Evolutionary conservation across 2,888 invertebrate species (phyloP), one percentile per base, ranked within the genome.

Genomic region (Scaptomyza parva): DNA sequence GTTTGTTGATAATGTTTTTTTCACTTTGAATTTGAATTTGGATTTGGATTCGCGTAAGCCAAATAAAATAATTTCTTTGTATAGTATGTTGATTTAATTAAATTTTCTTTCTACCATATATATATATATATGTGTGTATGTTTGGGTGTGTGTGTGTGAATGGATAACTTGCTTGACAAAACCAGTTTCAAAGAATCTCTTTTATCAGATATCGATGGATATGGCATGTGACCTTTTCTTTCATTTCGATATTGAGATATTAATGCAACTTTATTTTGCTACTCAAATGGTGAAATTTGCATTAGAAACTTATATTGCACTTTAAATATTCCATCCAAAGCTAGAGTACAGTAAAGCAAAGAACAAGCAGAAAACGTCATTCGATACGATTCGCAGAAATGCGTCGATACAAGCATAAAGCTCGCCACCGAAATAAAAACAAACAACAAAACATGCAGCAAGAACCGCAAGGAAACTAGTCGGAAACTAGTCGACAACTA

Each of bases 21-120:
- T 57, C 52, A 41, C 60, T 51, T 45, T 41, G 52, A 58, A 58
- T 68, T 61, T 52, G 26, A 54, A 44, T 41, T 57, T 28, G 43
- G 20, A 53, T 45, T 71, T 71, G 37, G 51, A 54, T 68, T 64
- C 54, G 51, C 50, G 47, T 43, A n/a, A n/a, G 51, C 52, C 39
- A 61, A 76, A 62, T 43, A 74, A 77, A 60, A 62, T 57, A 58
- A 75, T 60, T 66, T 64, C 51, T 55, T 66, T 70, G 63, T 66
- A 18, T 37, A 37, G 58, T 67, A 70, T 76, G 76, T 59, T 76
- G 79, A 79, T 76, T 79, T 76, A 76, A 76, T 76, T 76, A 79
- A 76, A 78, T 76, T 78, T 67, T 60, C 52, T 61, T n/a, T n/a
- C n/a, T n/a, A n/a, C n/a, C n/a, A n/a, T n/a, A n/a, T n/a, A n/a